Evolutionary conservation across 2,888 invertebrate genomes (phyloP).

Genomic region (Dryocosmus kuriphilus): DNA sequence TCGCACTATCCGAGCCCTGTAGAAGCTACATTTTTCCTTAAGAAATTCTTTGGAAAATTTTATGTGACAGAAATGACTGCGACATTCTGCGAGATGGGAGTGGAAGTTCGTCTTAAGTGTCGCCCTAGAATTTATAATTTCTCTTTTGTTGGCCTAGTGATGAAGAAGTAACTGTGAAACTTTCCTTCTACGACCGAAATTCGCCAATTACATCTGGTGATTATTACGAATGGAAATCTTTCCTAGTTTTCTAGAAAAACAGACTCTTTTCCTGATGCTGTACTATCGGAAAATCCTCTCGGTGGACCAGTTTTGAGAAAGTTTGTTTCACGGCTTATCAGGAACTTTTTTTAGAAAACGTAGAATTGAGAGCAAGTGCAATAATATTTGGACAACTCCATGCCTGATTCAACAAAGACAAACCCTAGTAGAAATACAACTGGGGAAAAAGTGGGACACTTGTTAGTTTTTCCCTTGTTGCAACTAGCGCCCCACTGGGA

Average conservation of each 20-base stretch:
- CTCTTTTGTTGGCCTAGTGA: constrained; percentile 4
- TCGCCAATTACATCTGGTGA: constrained; percentile 12
- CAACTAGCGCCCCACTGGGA: too few species aligned
- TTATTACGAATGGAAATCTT: background rate
- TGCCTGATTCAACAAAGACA: too few species aligned
- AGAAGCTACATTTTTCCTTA: background rate
- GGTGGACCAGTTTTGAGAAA: too few species aligned
- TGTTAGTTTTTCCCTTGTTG: too few species aligned
- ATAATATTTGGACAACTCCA: background rate
- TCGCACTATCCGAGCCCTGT: too few species aligned
- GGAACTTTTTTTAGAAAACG: background rate
- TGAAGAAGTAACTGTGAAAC: constrained; percentile 12
- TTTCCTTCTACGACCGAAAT: constrained; percentile 3
- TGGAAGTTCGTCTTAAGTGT: constrained; percentile 6
- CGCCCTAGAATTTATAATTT: constrained; percentile 22
- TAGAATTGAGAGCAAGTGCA: background rate
- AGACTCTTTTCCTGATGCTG: background rate
- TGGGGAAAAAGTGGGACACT: too few species aligned
- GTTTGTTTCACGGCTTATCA: background rate
- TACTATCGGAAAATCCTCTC: background rate
- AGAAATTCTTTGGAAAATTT: background rate
- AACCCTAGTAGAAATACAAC: too few species aligned
- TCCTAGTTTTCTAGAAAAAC: constrained; percentile 1
- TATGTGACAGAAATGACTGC: background rate
- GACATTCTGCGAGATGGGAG: background rate